Conservation (phyloP, 2,888 invertebrate species). For the Agriopis leucophaearia region DNA sequence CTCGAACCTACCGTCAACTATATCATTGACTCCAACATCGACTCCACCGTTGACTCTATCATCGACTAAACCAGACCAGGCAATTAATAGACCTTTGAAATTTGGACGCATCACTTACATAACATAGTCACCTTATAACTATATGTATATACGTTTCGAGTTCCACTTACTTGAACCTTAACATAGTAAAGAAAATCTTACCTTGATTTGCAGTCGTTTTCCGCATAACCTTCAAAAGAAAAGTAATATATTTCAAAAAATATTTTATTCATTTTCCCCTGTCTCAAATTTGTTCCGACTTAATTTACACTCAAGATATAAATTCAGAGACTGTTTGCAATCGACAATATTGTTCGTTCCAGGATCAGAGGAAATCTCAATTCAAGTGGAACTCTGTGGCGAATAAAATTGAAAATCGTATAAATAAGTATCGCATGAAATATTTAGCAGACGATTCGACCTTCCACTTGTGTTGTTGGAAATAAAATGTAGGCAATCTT, state of each 20-base stretch:
- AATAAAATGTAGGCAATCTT: constrained; percentile 21
- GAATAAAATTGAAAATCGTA: constrained; percentile 50
- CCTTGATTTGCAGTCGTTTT: not conserved
- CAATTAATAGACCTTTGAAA: too few relatives aligned
- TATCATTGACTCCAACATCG: too few relatives aligned
- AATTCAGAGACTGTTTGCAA: constrained; percentile 47
- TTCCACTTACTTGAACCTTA: not conserved
- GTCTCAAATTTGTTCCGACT: constrained; percentile 38
- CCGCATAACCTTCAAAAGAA: constrained; percentile 19
- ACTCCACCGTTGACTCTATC: too few relatives aligned
- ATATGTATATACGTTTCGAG: not conserved
- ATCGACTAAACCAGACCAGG: too few relatives aligned
- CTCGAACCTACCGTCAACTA: too few relatives aligned
- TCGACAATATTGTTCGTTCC: constrained; percentile 51
- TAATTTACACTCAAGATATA: constrained; percentile 47
- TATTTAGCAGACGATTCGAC: constrained; percentile 24
- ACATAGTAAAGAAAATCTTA: not conserved
- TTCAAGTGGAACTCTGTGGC: constrained; percentile 50
- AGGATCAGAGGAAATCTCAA: constrained; percentile 53
- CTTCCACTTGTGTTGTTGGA: constrained; percentile 23
- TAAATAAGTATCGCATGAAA: constrained; percentile 34
- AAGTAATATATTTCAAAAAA: constrained; percentile 12
- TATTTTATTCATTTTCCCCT: constrained; percentile 33
- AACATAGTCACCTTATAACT: too few relatives aligned
- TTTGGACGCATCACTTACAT: too few relatives aligned